Conservation (phyloP, 2,113 vertebrate species). For the Myiopsitta monachus region DNA sequence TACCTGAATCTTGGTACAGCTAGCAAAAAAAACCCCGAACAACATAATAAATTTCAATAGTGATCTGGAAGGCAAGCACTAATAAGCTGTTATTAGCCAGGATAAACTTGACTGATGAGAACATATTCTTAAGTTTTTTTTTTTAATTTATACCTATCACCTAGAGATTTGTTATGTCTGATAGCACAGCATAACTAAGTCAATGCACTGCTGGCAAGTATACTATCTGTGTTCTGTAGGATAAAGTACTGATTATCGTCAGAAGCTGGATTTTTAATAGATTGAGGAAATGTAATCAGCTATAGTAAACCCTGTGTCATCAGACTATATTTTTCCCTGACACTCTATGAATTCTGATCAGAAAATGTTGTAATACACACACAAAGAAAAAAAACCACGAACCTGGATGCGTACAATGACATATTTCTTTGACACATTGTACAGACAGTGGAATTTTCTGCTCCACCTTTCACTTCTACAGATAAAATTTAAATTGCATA, state of each 20-base stretch:
- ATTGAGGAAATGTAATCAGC: background rate
- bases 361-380: background rate
- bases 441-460: background rate
- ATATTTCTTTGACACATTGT: background rate
- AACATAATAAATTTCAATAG: background rate
- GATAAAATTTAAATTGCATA: background rate
- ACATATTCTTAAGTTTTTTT: background rate
- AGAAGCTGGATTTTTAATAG: background rate
- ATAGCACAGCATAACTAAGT: background rate
- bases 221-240: background rate
- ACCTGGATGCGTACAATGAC: background rate
- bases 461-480: background rate
- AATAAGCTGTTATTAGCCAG: background rate
- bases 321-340: background rate
- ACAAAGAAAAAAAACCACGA: background rate
- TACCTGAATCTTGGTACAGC: background rate
- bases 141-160: background rate
- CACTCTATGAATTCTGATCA: background rate
- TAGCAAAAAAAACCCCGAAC: background rate
- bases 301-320: background rate
- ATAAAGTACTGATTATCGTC: background rate
- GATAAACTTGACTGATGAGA: background rate
- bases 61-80: background rate
- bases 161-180: background rate
- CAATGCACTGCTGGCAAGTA: background rate